phyloP scores from a whole-genome alignment of 2,797 vertebrate species.

The Hippopotamyrus pictus region DNA sequence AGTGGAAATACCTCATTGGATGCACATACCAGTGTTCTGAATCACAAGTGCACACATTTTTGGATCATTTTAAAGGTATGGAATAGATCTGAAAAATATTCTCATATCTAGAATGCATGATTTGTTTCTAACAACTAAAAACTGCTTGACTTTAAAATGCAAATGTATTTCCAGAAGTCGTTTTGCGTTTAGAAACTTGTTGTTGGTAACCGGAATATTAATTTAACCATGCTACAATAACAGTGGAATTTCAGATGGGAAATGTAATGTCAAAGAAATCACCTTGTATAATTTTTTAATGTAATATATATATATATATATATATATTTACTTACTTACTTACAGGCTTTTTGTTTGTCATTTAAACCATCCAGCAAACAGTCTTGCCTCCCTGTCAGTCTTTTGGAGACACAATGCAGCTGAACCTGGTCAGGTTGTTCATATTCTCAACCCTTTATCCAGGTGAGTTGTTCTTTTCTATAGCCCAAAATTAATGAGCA shows the following conservation, averaged over 20 bases:
- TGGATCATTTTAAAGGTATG: background rate
- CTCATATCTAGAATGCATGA: background rate
- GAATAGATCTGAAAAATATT: background rate
- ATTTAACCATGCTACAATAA: background rate
- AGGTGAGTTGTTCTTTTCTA: background rate
- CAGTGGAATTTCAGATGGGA: background rate
- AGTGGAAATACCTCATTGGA: background rate
- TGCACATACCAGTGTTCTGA: background rate
- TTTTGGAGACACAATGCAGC: background rate
- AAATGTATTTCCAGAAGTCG: background rate
- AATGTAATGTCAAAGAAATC: background rate
- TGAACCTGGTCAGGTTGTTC: background rate
- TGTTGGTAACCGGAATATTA: background rate
- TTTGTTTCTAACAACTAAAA: background rate
- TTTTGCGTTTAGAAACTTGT: background rate
- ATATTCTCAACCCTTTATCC: background rate
- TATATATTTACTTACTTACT: no score
- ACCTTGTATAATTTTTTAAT: background rate
- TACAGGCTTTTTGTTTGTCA: background rate
- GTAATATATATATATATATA: background rate
- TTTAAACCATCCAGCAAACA: background rate
- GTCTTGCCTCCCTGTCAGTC: background rate
- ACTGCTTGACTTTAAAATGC: background rate
- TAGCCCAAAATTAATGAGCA: background rate
- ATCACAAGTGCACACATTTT: background rate